Percentiles rank a stretch among this genome's conserved stretches.
phyloP scores from a whole-genome alignment of 2,888 invertebrate genomes.

The Biston betularia region DNA sequence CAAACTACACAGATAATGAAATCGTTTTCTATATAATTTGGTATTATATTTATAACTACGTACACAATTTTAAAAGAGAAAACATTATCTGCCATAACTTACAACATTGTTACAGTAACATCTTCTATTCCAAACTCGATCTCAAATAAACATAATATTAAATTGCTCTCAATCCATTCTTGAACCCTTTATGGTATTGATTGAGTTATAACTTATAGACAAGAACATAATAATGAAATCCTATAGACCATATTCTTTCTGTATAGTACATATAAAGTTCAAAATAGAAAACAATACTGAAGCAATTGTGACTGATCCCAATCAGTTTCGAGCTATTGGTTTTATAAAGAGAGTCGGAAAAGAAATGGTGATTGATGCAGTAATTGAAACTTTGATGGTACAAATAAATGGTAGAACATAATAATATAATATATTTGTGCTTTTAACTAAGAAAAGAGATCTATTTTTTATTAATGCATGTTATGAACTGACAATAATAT shows the following conservation, averaged over 20 bases:
- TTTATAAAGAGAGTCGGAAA: constrained; percentile 48
- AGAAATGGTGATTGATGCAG: constrained; percentile 61
- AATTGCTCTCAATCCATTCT: constrained; percentile 54
- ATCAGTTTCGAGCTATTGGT: constrained; percentile 66
- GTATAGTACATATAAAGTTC: constrained; percentile 16
- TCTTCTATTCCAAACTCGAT: constrained; percentile 43
- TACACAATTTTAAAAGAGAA: constrained; percentile 1
- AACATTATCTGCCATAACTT: constrained; percentile 9
- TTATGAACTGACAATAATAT: no score
- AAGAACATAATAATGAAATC: constrained; percentile 20
- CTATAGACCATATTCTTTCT: constrained; percentile 6
- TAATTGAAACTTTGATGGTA: constrained; percentile 47
- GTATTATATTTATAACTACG: background rate
- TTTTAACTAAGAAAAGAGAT: background rate
- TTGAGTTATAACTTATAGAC: constrained; percentile 74
- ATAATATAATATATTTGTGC: constrained; percentile 10
- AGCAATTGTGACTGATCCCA: constrained; percentile 66
- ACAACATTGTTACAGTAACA: constrained; percentile 15
- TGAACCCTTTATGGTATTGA: constrained; percentile 61
- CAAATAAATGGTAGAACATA: constrained; percentile 12
- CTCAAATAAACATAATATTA: constrained; percentile 64
- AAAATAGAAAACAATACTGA: constrained; percentile 44
- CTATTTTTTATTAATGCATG: no score
- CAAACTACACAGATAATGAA: no score
- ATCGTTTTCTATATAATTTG: no score